Evolutionary conservation across 2,797 vertebrate species (phyloP), one percentile per base, ranked within the genome.

Genomic region (Cheirogaleus major): DNA sequence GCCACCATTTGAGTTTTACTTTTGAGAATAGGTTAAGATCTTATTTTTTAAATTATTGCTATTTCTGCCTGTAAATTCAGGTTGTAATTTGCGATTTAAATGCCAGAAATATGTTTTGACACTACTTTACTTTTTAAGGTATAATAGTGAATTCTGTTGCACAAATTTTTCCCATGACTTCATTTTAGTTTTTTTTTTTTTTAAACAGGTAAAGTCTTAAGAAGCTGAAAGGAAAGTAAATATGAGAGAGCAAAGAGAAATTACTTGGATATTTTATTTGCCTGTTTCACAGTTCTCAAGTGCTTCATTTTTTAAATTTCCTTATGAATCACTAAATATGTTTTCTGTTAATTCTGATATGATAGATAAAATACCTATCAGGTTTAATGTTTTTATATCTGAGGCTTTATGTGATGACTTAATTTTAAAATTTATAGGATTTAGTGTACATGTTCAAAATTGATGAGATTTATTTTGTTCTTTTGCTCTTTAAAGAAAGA

Each of bases 141-240:
- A 45, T 52, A 15, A 25, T 59, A 82, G 11, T 55, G 15, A 93
- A 72, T 96, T 95, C 20, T 96, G n/a, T 80, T 92, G 50, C 10
- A 45, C 0, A 43, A n/a, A 69, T 70, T 4, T 92, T 94, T 92
- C 48, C 45, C n/a, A 67, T 69, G 43, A 95, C 55, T 70, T 95
- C 80, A 32, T 48, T 35, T 79, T 57, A 93, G 59, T 50, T 22
- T 78, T 35, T 48, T 73, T n/a, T 18, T n/a, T 57, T 59, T 67
- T 23, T 73, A 95, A 96, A 25, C 50, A 96, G 41, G 7, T 61
- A 73, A 90, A 89, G 2, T 80, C 67, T 92, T 86, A 83, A 81
- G 79, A 96, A 95, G 32, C 50, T 80, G n/a, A 59, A 7, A 87
- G 69, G 63, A 93, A 95, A 57, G 27, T 13, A 93, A 85, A 76